Percentiles rank a stretch among this genome's conserved stretches.
These are phyloP conservation scores for Agonopterix heracliana DNA, from an alignment of 2,888 invertebrate genomes.

Conservation along the genomic window DNA sequence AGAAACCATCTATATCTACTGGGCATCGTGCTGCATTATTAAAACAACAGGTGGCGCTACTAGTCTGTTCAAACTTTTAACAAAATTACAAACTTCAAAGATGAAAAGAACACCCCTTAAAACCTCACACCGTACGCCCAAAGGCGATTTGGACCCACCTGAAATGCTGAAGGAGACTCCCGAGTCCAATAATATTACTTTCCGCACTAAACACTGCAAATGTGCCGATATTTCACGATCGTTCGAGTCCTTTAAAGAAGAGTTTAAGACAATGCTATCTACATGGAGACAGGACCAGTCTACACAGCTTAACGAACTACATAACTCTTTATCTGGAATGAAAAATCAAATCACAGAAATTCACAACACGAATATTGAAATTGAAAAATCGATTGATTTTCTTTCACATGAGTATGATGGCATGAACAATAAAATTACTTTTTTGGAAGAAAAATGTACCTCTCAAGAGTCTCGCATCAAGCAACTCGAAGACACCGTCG, in stretches of 20 bases:
- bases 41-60: too few species aligned
- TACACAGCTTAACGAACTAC: neutral
- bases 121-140: too few species aligned
- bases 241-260: neutral
- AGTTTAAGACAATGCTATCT: neutral
- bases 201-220: too few species aligned
- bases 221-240: too few species aligned
- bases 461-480: neutral
- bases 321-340: neutral
- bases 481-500: neutral
- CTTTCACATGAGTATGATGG: neutral
- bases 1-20: too few species aligned
- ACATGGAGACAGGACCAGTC: neutral
- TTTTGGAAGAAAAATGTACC: neutral
- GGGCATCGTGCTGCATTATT: too few species aligned
- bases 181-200: too few species aligned
- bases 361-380: neutral
- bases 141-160: too few species aligned
- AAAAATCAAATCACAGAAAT: neutral
- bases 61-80: too few species aligned
- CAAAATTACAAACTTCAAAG: too few species aligned
- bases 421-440: neutral
- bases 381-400: neutral
- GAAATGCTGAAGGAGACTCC: too few species aligned
- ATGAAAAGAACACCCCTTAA: too few species aligned